phyloP scores from a whole-genome alignment of 2,888 invertebrate genomes.

The Torymus auratus region DNA sequence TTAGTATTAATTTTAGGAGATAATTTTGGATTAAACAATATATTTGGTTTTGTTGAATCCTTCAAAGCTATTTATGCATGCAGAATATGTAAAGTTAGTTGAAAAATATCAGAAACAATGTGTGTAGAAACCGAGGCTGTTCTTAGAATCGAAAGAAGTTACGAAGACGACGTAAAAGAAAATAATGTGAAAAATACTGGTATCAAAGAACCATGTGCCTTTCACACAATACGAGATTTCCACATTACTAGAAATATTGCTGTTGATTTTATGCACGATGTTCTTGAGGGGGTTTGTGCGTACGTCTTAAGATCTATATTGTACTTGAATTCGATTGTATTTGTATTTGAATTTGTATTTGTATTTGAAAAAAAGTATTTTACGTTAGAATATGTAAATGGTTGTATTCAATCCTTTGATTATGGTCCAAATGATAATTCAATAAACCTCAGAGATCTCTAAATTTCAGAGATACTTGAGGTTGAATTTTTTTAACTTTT shows the following conservation, averaged over 20 bases:
- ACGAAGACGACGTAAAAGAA: neutral
- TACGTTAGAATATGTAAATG: no score
- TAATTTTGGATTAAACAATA: conserved; percentile 10
- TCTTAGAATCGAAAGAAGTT: neutral
- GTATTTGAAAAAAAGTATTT: no score
- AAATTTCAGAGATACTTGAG: no score
- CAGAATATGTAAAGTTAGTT: conserved; percentile 2
- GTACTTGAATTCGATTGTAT: no score
- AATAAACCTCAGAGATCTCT: no score
- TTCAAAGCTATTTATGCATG: neutral
- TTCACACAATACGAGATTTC: neutral
- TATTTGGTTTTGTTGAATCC: conserved; percentile 6
- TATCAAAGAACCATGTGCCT: neutral
- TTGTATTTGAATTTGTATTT: no score
- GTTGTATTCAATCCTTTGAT: no score
- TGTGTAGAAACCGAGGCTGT: neutral
- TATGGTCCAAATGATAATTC: no score
- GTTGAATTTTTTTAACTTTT: no score
- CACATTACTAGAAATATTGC: neutral
- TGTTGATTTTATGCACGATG: neutral
- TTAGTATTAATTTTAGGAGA: conserved; percentile 4
- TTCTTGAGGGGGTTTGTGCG: neutral
- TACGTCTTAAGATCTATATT: neutral
- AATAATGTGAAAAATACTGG: neutral
- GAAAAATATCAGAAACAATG: neutral